These are phyloP conservation scores for Montipora efflorescens DNA, from an alignment of 64 coral and sea anemone species.

Conservation along the genomic window DNA sequence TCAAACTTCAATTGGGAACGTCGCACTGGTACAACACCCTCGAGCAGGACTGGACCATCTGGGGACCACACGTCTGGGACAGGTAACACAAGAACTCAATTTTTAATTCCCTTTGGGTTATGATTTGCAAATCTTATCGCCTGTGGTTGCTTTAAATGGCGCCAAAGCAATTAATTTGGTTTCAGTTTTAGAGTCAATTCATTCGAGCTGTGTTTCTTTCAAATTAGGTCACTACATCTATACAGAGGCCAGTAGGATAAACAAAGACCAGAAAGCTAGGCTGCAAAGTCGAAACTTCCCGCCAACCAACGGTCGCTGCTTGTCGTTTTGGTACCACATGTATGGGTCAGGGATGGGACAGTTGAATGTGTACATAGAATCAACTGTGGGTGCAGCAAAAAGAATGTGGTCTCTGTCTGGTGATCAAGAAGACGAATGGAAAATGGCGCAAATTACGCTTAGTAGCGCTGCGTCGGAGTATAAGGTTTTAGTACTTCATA, in stretches of 20 bases:
- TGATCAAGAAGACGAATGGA: slow-evolving; percentile 75
- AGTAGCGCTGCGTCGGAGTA: slow-evolving; percentile 8
- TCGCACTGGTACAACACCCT: slow-evolving; percentile 53
- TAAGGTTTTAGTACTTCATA: slow-evolving; percentile 21
- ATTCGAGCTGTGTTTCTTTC: background rate
- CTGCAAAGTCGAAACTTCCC: slow-evolving; percentile 61
- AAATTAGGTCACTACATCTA: slow-evolving; percentile 76
- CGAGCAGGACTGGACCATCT: slow-evolving; percentile 65
- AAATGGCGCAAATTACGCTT: slow-evolving; percentile 63
- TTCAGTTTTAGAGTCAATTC: background rate
- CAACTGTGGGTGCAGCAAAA: background rate
- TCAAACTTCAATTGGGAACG: slow-evolving; percentile 43
- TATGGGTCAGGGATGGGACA: slow-evolving; percentile 71
- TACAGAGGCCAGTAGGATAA: slow-evolving; percentile 55
- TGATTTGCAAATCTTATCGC: too few species aligned
- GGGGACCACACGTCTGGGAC: slow-evolving; percentile 86
- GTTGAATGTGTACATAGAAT: slow-evolving; percentile 77
- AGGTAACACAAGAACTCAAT: slow-evolving; percentile 50
- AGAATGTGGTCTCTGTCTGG: slow-evolving; percentile 72
- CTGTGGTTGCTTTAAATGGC: background rate
- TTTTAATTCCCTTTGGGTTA: background rate
- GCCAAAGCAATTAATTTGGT: background rate
- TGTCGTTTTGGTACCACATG: slow-evolving; percentile 92
- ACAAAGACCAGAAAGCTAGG: slow-evolving; percentile 50
- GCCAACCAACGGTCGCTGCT: slow-evolving; percentile 46